Conservation (phyloP, 2,113 vertebrate genomes). For the Ophthalmolycus amberensis region DNA sequence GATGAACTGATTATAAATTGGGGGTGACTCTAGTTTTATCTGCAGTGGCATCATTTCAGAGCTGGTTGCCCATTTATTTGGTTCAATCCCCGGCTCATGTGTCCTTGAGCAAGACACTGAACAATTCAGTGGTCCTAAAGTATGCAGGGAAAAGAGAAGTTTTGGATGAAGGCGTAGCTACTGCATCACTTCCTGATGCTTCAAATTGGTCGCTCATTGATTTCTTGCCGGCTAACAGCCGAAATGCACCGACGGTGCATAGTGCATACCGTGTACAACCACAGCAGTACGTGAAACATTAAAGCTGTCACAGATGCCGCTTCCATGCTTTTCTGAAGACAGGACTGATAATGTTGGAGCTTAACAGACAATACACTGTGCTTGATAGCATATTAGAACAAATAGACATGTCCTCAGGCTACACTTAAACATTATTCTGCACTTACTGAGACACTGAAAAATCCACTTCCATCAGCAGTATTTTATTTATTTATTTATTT, state of each 20-base stretch:
- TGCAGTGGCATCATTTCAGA: background rate
- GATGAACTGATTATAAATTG: no score
- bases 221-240: background rate
- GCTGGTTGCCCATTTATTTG: background rate
- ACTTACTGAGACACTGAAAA: background rate
- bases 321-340: background rate
- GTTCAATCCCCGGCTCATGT: background rate
- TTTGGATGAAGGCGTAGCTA: background rate
- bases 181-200: background rate
- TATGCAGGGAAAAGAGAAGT: background rate
- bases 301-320: background rate
- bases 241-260: background rate
- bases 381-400: slow-evolving; percentile 5
- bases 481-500: background rate
- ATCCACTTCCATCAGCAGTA: background rate
- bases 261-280: background rate
- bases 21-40: background rate
- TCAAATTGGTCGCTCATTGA: background rate
- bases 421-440: background rate
- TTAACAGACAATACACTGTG: background rate
- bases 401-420: background rate
- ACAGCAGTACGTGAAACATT: background rate
- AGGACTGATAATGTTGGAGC: background rate
- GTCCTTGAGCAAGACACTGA: background rate
- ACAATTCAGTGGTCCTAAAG: background rate